Evolutionary conservation across 1,140 invertebrate species (phyloP).

Genomic region (Drosophila bocqueti): DNA sequence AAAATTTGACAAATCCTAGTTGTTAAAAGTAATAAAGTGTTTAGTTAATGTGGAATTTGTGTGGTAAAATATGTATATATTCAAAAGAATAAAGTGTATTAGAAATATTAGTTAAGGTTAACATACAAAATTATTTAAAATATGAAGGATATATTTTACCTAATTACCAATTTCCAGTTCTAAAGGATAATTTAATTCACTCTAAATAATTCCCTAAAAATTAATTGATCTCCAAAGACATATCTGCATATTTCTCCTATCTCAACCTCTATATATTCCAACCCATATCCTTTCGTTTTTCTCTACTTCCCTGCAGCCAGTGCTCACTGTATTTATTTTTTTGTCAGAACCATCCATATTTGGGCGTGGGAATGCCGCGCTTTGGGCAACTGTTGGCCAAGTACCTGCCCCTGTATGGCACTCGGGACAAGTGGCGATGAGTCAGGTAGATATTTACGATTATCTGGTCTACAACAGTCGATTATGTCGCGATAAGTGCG

Average conservation of each 20-base stretch:
- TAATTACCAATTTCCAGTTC: too few species aligned
- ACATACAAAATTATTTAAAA: too few species aligned
- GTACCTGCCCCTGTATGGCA: constrained; percentile 23
- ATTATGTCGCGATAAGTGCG: constrained; percentile 28
- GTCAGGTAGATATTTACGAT: constrained; percentile 33
- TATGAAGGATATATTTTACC: too few species aligned
- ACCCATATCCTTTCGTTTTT: not conserved
- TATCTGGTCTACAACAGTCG: constrained; percentile 33
- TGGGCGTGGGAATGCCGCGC: constrained; percentile 21
- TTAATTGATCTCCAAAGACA: too few species aligned
- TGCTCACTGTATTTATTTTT: not conserved
- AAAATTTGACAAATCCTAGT: too few species aligned
- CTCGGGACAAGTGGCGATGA: constrained; percentile 12
- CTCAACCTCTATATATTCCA: not conserved
- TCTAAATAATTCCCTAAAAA: too few species aligned
- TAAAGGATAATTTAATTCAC: too few species aligned
- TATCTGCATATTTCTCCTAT: not conserved
- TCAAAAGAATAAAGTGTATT: too few species aligned
- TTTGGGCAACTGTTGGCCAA: constrained; percentile 13
- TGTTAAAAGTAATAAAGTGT: too few species aligned
- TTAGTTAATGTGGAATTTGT: too few species aligned
- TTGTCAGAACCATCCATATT: not conserved
- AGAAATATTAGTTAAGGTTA: too few species aligned
- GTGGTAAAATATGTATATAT: too few species aligned
- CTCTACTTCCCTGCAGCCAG: not conserved